Base-by-base conservation (phyloP, 1,140 invertebrate genomes). In the Conus ventricosus region DNA sequence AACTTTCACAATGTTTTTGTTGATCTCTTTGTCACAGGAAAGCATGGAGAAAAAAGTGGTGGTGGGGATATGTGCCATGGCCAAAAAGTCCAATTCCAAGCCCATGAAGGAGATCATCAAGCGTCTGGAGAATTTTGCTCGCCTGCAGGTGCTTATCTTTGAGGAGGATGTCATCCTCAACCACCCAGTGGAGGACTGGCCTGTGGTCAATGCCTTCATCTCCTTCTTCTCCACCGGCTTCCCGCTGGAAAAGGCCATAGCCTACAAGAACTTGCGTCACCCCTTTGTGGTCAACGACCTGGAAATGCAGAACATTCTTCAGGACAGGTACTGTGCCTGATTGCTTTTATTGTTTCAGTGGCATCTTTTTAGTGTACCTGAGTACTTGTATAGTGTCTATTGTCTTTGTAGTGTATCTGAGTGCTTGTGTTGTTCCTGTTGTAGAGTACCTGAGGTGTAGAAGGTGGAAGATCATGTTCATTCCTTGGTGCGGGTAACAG, bases 211-310 rank as follows among this genome's bases (percentile, higher is more conserved):
- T 95, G 99, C 98, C 94, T 96, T 99, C 23, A 98, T 99, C 89
- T 99, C 98, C 89, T 99, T 99, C 95, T 99, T 99, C 95, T 99
- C 99, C 2, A 98, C 99, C 96, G 99, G 95, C n/a, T 99, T 99
- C 96, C 99, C 98, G 7, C 96, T 99, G 88, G 98, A 99, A 92
- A 99, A 99, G 96, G 99, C 99, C n/a, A 98, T 99, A 92, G 97
- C 97, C 92, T 99, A 99, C 96, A 97, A 98, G 57, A 97, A 98
- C 93, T 96, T 99, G 82, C 96, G 98, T 87, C 98, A 98, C 95
- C 99, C 99, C 0, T 99, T 99, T 95, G 97, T 99, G 87, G 98
- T 99, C 85, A 99, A 99, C 95, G 99, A 99, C 96, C 96, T 99
- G 88, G 97, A 98, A 91, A 99, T 99, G 97, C 99, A 99, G 95